Conservation (phyloP, 2,113 vertebrate species). For the Festucalex cinctus region DNA sequence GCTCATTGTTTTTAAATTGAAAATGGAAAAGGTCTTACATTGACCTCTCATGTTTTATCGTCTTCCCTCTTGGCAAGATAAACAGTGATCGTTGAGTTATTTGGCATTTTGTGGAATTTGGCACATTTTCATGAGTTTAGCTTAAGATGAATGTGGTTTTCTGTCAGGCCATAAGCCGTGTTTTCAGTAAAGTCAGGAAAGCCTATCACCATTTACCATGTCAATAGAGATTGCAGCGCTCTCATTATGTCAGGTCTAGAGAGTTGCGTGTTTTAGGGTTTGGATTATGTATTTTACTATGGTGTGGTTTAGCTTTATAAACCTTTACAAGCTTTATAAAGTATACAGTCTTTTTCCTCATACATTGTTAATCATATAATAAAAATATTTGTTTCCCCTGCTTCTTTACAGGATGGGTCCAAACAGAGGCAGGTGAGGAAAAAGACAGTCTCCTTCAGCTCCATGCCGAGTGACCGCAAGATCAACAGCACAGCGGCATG, state of each 20-base stretch:
- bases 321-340: too few species aligned
- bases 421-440: constrained; percentile 83
- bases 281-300: background rate
- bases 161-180: background rate
- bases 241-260: background rate
- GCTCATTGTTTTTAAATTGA: background rate
- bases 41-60: background rate
- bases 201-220: background rate
- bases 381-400: constrained; percentile 10
- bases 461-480: constrained; percentile 87
- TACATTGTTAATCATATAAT: constrained; percentile 13
- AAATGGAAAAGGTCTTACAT: constrained; percentile 4
- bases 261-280: background rate
- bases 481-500: constrained; percentile 90
- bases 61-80: background rate
- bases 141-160: background rate
- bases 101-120: background rate
- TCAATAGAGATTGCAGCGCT: background rate
- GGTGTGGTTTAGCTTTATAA: background rate
- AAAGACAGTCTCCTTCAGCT: constrained; percentile 92
- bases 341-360: constrained; percentile 3
- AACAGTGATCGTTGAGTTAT: background rate
- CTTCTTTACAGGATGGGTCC: constrained; percentile 78
- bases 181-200: background rate
- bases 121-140: background rate